Conservation (phyloP, 2,797 vertebrate species). For the Labroides dimidiatus region DNA sequence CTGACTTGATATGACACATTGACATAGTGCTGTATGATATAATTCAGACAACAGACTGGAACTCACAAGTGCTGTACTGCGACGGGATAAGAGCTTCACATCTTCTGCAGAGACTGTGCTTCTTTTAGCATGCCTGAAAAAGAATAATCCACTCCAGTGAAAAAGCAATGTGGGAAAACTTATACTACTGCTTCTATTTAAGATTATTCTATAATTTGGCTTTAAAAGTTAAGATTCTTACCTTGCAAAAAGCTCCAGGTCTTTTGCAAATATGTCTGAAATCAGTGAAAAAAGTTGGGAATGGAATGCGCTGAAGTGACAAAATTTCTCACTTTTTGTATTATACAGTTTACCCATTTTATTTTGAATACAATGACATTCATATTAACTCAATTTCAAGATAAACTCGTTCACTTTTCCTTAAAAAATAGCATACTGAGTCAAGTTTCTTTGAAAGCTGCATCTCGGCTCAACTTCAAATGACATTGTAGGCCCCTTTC, state of each 20-base stretch:
- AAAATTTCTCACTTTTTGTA: no score
- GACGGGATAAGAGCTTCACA: constrained; percentile 92
- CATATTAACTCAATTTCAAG: no score
- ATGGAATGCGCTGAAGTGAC: no score
- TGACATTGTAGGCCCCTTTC: no score
- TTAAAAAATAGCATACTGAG: no score
- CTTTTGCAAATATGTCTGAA: constrained; percentile 92
- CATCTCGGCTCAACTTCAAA: no score
- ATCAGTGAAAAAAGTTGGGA: neutral
- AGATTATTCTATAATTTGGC: neutral
- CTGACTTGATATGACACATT: neutral
- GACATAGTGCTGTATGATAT: neutral
- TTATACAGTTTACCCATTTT: no score
- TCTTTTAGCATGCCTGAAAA: constrained; percentile 92
- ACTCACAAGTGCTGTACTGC: constrained; percentile 91
- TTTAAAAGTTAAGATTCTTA: constrained; percentile 54
- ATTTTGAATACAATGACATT: no score
- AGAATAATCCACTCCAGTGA: no score
- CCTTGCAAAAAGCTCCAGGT: constrained; percentile 96
- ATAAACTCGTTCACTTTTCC: no score
- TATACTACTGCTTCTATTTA: neutral
- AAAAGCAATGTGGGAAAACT: no score
- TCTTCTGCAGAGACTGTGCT: constrained; percentile 90
- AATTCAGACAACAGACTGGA: neutral
- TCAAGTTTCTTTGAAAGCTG: no score